Percentiles rank a stretch among this genome's conserved stretches.
Evolutionary conservation across 64 coral and sea anemone genomes (phyloP).

Genomic region (Stichodactyla helianthus): DNA sequence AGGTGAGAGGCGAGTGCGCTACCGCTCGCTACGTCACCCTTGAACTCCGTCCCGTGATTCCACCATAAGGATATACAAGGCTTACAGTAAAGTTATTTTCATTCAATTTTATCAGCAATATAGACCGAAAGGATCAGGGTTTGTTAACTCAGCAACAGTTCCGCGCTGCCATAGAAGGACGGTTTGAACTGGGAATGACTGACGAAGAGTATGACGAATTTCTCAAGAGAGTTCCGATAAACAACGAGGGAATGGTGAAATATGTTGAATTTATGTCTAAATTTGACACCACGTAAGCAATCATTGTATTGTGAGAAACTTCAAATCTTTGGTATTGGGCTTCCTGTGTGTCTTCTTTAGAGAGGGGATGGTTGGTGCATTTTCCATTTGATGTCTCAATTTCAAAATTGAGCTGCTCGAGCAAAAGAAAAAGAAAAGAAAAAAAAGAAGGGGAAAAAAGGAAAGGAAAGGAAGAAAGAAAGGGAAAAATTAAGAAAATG

Average conservation of each 20-base stretch:
- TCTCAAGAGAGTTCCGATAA: slow-evolving; percentile 68
- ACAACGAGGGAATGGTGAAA: slow-evolving; percentile 90
- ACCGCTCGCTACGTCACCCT: neutral
- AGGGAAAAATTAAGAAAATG: too few relatives aligned
- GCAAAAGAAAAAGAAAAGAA: too few relatives aligned
- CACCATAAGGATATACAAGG: too few relatives aligned
- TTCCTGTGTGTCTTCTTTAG: neutral
- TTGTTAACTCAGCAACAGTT: slow-evolving; percentile 95
- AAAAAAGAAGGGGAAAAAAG: too few relatives aligned
- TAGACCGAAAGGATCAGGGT: slow-evolving; percentile 80
- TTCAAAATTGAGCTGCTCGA: too few relatives aligned
- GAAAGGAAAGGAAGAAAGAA: too few relatives aligned
- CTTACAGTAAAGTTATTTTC: neutral
- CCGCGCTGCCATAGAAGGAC: slow-evolving; percentile 90
- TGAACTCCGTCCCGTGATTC: neutral
- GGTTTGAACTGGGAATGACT: slow-evolving; percentile 84
- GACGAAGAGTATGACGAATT: slow-evolving; percentile 82
- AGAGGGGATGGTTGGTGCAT: too few relatives aligned
- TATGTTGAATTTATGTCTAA: slow-evolving; percentile 97
- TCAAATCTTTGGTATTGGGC: neutral
- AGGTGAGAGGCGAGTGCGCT: too few relatives aligned
- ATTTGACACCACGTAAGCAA: slow-evolving; percentile 95
- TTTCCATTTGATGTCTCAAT: too few relatives aligned
- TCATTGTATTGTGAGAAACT: neutral
- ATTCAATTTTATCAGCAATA: slow-evolving; percentile 61